phyloP scores from a whole-genome alignment of 2,888 invertebrate species.

The Tholera decimalis region DNA sequence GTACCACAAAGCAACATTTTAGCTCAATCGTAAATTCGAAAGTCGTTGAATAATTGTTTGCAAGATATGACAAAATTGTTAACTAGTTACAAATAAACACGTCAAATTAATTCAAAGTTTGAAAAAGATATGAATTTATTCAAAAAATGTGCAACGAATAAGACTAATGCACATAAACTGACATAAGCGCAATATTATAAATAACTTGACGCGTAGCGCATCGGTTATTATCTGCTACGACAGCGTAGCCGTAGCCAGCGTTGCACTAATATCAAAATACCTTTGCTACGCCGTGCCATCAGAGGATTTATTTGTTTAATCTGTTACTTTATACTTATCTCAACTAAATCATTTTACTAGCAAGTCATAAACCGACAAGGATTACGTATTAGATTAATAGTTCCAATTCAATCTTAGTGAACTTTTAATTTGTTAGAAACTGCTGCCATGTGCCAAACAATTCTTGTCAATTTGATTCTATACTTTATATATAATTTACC shows the following conservation, averaged over 20 bases:
- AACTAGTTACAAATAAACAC: too few species aligned
- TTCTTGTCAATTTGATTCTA: too few species aligned
- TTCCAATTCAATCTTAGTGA: neutral
- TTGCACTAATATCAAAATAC: constrained; percentile 14
- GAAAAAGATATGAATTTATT: neutral
- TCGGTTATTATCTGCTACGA: constrained; percentile 25
- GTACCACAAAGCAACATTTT: too few species aligned
- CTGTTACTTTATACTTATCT: neutral
- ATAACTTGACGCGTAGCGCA: constrained; percentile 1
- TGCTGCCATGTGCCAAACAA: too few species aligned
- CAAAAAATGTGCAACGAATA: neutral
- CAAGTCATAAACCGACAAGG: too few species aligned
- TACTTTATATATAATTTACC: too few species aligned
- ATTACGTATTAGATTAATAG: neutral
- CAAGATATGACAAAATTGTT: too few species aligned
- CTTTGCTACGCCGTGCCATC: constrained; percentile 29
- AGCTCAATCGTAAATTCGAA: too few species aligned
- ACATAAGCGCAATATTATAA: constrained; percentile 12
- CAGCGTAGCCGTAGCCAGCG: constrained; percentile 14
- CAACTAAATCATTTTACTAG: too few species aligned
- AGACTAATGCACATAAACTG: neutral
- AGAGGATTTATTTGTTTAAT: neutral
- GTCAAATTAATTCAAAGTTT: neutral
- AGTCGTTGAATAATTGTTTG: too few species aligned
- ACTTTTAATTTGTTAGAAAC: too few species aligned